phyloP scores from a whole-genome alignment of 2,113 vertebrate species.

The Bombycilla garrulus region DNA sequence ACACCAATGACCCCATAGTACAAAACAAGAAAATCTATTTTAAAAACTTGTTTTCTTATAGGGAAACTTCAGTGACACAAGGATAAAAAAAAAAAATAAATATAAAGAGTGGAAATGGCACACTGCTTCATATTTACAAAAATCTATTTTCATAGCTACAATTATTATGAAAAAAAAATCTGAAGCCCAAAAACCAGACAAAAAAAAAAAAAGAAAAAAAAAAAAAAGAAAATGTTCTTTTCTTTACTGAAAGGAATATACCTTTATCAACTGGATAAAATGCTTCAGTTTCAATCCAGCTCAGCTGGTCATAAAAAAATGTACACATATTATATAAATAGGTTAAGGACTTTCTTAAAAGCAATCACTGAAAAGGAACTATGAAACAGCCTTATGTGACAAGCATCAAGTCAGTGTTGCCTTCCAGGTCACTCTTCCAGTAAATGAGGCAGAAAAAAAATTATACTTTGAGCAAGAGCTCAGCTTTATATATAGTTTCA shows the following conservation, averaged over 20 bases:
- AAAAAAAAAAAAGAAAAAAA: not conserved
- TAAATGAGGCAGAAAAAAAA: not conserved
- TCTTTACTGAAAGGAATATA: not conserved
- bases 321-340: not conserved
- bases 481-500: not conserved
- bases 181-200: not conserved
- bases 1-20: not conserved
- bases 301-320: not conserved
- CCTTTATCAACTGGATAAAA: not conserved
- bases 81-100: too few relatives aligned
- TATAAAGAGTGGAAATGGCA: not conserved
- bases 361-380: not conserved
- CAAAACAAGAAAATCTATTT: not conserved
- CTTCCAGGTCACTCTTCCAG: not conserved
- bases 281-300: not conserved
- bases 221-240: not conserved
- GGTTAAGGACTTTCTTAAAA: not conserved
- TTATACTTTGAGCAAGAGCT: not conserved
- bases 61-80: not conserved
- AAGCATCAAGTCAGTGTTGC: not conserved
- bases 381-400: not conserved
- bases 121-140: not conserved
- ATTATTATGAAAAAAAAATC: not conserved
- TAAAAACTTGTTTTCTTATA: not conserved
- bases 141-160: not conserved